Conservation (phyloP, 2,888 invertebrate genomes). For the Thecophora atra region DNA sequence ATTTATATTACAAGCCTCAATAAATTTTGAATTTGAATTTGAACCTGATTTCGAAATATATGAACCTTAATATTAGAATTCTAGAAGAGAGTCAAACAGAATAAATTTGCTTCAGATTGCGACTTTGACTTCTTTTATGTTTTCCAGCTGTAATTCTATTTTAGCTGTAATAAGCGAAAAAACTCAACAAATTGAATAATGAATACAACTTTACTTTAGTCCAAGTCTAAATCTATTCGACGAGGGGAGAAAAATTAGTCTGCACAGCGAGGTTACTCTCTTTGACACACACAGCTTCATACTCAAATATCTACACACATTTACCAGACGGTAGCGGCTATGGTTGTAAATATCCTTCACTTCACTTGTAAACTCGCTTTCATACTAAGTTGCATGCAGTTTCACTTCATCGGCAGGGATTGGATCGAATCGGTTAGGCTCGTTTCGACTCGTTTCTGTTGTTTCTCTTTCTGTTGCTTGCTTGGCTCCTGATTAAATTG, state of each 20-base stretch:
- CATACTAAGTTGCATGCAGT: not conserved
- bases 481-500: not conserved
- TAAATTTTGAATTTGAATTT: too few relatives aligned
- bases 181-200: not conserved
- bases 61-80: too few relatives aligned
- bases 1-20: too few relatives aligned
- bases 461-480: not conserved
- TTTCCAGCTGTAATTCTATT: not conserved
- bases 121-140: not conserved
- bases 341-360: conserved; percentile 16
- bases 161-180: conserved; percentile 7
- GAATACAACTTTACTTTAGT: conserved; percentile 2
- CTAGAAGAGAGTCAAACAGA: not conserved
- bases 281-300: not conserved
- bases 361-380: conserved; percentile 13
- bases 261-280: conserved; percentile 21
- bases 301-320: not conserved
- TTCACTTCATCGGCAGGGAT: not conserved
- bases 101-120: conserved; percentile 28
- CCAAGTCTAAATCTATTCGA: not conserved
- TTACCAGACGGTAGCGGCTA: too few relatives aligned
- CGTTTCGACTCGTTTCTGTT: not conserved
- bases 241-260: conserved; percentile 25
- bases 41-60: too few relatives aligned
- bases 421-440: too few relatives aligned